A percentile compares a stretch with the other conserved stretches of the same genome.
phyloP scores from a whole-genome alignment of 2,113 vertebrate genomes.

The Tenrec ecaudatus region DNA sequence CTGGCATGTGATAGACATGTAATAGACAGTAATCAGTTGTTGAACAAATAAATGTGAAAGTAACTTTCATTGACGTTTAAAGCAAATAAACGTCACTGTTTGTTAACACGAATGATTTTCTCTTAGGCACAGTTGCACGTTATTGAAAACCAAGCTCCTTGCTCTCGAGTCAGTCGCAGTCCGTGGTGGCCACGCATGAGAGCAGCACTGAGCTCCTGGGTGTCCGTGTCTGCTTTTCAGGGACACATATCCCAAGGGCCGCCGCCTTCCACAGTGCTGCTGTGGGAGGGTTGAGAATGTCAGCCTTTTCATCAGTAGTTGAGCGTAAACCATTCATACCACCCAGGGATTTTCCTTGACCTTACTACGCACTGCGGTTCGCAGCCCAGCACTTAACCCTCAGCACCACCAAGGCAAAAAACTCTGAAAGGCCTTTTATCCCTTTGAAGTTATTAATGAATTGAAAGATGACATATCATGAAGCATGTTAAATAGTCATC shows the following conservation, averaged over 20 bases:
- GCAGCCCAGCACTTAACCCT: too few relatives aligned
- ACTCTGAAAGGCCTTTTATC: slow-evolving; percentile 8
- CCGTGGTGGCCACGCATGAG: background rate
- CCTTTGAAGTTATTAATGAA: slow-evolving; percentile 24
- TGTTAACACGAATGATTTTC: slow-evolving; percentile 1
- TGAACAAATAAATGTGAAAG: slow-evolving; percentile 29
- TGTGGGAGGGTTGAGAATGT: background rate
- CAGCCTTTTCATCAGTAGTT: background rate
- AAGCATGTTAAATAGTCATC: background rate
- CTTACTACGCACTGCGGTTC: background rate
- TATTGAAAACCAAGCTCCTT: background rate
- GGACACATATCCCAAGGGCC: background rate
- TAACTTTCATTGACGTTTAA: slow-evolving; percentile 30
- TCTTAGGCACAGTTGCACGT: background rate
- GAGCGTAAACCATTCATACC: background rate
- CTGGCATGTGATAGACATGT: background rate
- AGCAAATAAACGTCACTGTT: slow-evolving; percentile 2
- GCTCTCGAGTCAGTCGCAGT: background rate
- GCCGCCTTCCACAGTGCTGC: background rate
- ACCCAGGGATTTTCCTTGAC: background rate
- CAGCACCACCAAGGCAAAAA: background rate
- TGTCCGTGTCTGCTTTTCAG: background rate
- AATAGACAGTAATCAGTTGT: background rate
- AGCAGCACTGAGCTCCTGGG: background rate
- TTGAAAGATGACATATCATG: slow-evolving; percentile 14